Evolutionary conservation across 2,797 vertebrate species (phyloP).

Genomic region (Salarias fasciatus): DNA sequence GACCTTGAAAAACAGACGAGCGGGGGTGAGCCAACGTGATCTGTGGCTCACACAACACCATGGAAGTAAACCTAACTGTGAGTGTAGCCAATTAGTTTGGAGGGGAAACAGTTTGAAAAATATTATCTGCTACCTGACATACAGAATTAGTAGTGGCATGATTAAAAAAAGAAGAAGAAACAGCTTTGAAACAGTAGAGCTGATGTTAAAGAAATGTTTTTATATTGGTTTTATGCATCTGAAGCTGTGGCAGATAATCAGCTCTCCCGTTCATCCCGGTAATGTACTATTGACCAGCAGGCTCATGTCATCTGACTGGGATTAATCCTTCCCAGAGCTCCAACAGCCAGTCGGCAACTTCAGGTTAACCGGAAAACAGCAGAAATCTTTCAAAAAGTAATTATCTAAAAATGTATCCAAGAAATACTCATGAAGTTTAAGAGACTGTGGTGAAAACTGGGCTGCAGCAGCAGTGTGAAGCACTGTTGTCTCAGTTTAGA

Average conservation of each 20-base stretch:
- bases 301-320: slow-evolving; percentile 64
- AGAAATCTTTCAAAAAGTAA: not conserved
- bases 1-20: slow-evolving; percentile 11
- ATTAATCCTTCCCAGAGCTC: slow-evolving; percentile 50
- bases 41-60: not conserved
- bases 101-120: slow-evolving; percentile 6
- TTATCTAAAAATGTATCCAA: too few relatives aligned
- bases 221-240: not conserved
- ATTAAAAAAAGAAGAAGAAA: not conserved
- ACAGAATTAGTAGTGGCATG: not conserved
- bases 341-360: not conserved
- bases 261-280: slow-evolving; percentile 15
- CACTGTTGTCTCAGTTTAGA: too few relatives aligned
- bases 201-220: not conserved
- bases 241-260: not conserved
- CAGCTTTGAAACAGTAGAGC: not conserved
- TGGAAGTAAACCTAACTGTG: slow-evolving; percentile 1
- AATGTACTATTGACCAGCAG: slow-evolving; percentile 37
- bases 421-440: too few relatives aligned
- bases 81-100: slow-evolving; percentile 10
- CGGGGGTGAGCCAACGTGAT: not conserved
- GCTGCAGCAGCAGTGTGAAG: too few relatives aligned
- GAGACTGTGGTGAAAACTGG: too few relatives aligned
- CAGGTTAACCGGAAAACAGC: not conserved
- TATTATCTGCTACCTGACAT: not conserved